These are phyloP conservation scores for Drosophila paranaensis DNA, from an alignment of 2,888 invertebrate species.

Conservation along the genomic window DNA sequence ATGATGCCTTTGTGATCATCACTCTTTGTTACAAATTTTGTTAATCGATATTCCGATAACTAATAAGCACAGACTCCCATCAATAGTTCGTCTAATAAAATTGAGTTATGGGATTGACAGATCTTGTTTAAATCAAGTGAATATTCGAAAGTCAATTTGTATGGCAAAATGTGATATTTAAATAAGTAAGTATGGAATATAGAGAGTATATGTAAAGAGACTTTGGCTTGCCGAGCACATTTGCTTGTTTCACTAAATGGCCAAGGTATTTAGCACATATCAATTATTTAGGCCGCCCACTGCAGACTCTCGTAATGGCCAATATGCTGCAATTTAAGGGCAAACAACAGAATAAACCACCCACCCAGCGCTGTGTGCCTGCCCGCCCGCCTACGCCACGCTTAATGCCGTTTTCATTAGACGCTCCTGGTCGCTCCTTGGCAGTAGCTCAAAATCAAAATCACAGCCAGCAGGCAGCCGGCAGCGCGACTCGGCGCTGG, in stretches of 20 bases:
- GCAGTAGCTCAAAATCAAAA: slow-evolving; percentile 47
- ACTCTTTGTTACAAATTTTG: too few species aligned
- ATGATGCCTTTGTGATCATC: too few species aligned
- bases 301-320: slow-evolving; percentile 56
- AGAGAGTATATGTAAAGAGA: slow-evolving; percentile 21
- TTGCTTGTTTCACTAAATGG: slow-evolving; percentile 68
- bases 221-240: slow-evolving; percentile 1
- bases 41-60: too few species aligned
- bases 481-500: slow-evolving; percentile 69
- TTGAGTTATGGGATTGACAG: too few species aligned
- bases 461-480: slow-evolving; percentile 40
- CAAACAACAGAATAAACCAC: slow-evolving; percentile 27
- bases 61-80: too few species aligned
- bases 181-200: background rate
- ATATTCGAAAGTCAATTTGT: too few species aligned
- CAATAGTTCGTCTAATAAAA: too few species aligned
- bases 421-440: slow-evolving; percentile 22
- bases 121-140: too few species aligned
- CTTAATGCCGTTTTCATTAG: slow-evolving; percentile 72
- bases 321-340: slow-evolving; percentile 82
- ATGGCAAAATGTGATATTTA: background rate
- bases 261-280: slow-evolving; percentile 79
- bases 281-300: slow-evolving; percentile 76
- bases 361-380: background rate
- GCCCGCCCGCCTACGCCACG: background rate